Conservation (phyloP, 2,888 invertebrate species). For the Girardia tigrina region DNA sequence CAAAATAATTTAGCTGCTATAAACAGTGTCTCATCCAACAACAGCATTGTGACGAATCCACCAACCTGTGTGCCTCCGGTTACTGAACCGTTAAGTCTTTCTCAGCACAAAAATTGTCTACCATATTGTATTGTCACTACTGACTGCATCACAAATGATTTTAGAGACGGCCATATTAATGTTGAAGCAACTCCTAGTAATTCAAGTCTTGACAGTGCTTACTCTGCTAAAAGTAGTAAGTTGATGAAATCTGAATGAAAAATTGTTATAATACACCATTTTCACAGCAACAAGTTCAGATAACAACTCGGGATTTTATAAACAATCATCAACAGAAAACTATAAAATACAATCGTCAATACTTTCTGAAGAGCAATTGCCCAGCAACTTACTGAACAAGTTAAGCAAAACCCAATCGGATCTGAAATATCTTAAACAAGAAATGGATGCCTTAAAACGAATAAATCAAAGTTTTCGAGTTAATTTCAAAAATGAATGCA, state of each 20-base stretch:
- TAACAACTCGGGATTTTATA: conserved; percentile 11
- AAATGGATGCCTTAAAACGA: background rate
- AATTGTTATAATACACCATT: background rate
- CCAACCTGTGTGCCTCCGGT: background rate
- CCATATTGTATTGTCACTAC: background rate
- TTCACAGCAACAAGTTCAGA: background rate
- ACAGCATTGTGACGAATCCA: background rate
- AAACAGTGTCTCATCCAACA: background rate
- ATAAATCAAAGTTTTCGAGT: background rate
- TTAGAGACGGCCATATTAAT: conserved; percentile 36
- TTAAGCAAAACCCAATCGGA: background rate
- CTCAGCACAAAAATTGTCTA: conserved; percentile 16
- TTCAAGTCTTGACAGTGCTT: conserved; percentile 38
- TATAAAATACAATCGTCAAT: background rate
- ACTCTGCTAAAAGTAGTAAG: conserved; percentile 33
- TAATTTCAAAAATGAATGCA: conserved; percentile 7
- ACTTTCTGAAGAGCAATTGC: background rate
- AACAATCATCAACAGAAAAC: background rate
- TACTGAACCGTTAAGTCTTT: background rate
- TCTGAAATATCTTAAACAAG: conserved; percentile 4
- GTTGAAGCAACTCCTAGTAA: conserved; percentile 34
- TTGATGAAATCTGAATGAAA: background rate
- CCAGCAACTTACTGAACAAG: background rate
- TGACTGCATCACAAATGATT: background rate
- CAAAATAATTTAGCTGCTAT: background rate